Evolutionary conservation across 2,888 invertebrate species (phyloP).

Genomic region (Neoascia interrupta): DNA sequence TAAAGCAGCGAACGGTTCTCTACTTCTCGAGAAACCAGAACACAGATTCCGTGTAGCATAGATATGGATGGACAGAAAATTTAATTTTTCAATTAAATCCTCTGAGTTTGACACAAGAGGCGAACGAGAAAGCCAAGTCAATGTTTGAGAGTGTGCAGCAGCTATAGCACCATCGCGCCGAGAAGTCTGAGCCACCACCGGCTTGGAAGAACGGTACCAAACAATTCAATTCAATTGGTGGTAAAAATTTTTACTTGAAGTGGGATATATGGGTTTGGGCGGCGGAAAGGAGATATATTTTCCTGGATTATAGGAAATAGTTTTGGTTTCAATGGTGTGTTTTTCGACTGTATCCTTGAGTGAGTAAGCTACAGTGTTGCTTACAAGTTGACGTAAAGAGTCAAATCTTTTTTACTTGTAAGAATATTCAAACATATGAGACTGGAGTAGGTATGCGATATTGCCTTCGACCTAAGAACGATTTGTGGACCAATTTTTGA

Average conservation of each 20-base stretch:
- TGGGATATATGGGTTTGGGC: not conserved
- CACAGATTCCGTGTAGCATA: too few species aligned
- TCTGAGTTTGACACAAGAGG: slow-evolving; percentile 38
- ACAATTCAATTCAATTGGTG: slow-evolving; percentile 2
- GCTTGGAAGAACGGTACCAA: not conserved
- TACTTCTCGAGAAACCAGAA: too few species aligned
- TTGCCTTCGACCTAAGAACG: too few species aligned
- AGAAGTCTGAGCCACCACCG: not conserved
- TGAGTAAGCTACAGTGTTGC: not conserved
- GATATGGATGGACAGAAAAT: slow-evolving; percentile 28
- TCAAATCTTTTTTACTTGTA: too few species aligned
- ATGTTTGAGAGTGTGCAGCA: too few species aligned
- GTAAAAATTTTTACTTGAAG: not conserved
- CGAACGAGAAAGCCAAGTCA: too few species aligned
- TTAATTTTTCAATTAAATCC: slow-evolving; percentile 59
- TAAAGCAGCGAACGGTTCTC: too few species aligned
- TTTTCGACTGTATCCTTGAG: not conserved
- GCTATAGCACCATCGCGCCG: not conserved
- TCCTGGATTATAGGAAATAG: not conserved
- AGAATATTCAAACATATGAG: too few species aligned
- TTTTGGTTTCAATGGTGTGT: too few species aligned
- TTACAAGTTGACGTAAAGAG: not conserved
- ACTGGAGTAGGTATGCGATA: too few species aligned
- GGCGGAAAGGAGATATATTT: not conserved
- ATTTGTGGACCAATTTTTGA: too few species aligned